Base-by-base conservation (phyloP, 2,797 vertebrate genomes). In the Chelon labrosus region DNA sequence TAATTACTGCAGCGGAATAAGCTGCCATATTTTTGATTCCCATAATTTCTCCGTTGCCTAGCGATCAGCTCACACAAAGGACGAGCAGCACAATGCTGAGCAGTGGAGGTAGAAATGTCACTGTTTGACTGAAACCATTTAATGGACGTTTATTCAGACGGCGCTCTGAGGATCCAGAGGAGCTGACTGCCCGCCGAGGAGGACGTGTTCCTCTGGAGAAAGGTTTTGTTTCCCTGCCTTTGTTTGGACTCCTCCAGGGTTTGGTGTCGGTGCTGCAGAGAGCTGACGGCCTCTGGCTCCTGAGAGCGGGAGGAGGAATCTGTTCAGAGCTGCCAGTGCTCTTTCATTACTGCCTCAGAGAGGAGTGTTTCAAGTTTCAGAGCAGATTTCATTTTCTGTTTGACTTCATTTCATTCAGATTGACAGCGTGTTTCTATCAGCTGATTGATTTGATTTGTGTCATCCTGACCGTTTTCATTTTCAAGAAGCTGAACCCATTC, bases 21-120 rank as follows among this genome's bases (percentile, higher is more conserved):
- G 14, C 54, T 59, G 54, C 22, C 56, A 10, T 52, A 31, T 78
- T 85, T 62, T 44, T 77, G 0, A 69, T 38, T 62, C 65, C n/a
- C 4, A 1, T 65, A 39, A 78, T 73, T 59, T 77, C 13, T 65
- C 38, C 20, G 75, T 78, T 82, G 80, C 68, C 69, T 47, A 58
- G 78, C 73, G 55, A 73, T 79, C 41, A 51, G 41, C 10, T 1
- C 31, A 8, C 7, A 64, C 44, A 73, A 65, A 77, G 20, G 37
- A 46, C 20, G 9, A 5, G 47, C 25, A n/a, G 41, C 63, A 76
- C 74, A 80, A 61, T 44, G 64, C 57, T 1, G 19, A 35, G 65
- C 9, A 10, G 53, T 22, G 3, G 52, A 19, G 39, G 74, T 11
- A 59, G 49, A 72, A 63, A 56, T 17, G 16, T 42, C 49, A 25